Evolutionary conservation across 2,888 invertebrate genomes (phyloP), one percentile per base, ranked within the genome.

Genomic region (Agonum fuliginosum): DNA sequence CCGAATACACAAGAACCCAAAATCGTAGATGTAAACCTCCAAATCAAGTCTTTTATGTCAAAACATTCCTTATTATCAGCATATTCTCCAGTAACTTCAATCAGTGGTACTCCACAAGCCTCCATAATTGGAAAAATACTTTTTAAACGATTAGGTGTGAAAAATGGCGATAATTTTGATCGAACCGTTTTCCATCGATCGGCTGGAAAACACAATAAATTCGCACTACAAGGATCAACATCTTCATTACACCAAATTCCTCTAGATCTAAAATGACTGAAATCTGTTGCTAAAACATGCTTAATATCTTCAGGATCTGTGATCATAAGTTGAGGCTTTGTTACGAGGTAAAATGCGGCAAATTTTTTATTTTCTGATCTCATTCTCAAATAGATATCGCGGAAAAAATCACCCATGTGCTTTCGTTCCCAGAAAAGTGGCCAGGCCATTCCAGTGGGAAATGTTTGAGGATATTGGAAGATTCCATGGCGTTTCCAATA

Each of bases 221-320:
- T 75, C 20, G 14, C 4, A 65, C 74, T 75, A n/a, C 20, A 27
- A 10, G 74, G 74, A 43, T 75, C 74, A 43, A 75, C 8, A 17
- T 75, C 14, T 46, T 46, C 74, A 12, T 75, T 10, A 22, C 65
- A 65, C 74, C 74, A 75, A 10, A 62, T 4, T 10, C 74, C 74
- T 46, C 74, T 27, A 19, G 19, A 27, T 17, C 65, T 62, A 62
- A 75, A 75, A 46, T 75, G 30, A 4, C 19, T 43, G 22, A 75
- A 75, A 65, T 75, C 74, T 46, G 65, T 75, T 1, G 65, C 65
- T 30, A 75, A 19, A 1, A 75, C 48, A 24, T 48, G n/a, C 34
- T 75, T 62, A n/a, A 75, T 20, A 65, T 75, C 65, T 12, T 65
- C 74, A 5, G 74, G 74, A 75, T 75, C 65, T 10, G 74, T 75